Percentiles rank a stretch among this genome's conserved stretches.
These are phyloP conservation scores for Xanthorhoe designata DNA, from an alignment of 2,888 invertebrate genomes.

Conservation along the genomic window DNA sequence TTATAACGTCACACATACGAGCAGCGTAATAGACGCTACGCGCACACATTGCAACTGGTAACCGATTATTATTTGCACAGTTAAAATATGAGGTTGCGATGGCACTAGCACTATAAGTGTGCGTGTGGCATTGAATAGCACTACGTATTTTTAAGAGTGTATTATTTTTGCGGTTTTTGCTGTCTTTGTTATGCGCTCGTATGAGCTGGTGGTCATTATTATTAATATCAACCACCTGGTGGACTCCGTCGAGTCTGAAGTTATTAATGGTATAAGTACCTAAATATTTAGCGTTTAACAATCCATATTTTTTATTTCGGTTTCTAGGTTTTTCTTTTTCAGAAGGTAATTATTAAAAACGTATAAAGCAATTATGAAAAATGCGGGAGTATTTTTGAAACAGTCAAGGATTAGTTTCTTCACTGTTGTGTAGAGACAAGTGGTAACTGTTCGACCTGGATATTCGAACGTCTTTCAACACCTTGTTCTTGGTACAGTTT, in stretches of 20 bases:
- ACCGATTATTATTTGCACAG: constrained; percentile 32
- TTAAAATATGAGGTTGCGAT: constrained; percentile 33
- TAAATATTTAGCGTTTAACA: too few relatives aligned
- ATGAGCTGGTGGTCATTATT: background rate
- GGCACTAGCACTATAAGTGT: constrained; percentile 11
- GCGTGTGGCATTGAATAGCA: constrained; percentile 18
- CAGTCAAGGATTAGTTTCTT: background rate
- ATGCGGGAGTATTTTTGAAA: background rate
- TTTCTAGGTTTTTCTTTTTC: too few relatives aligned
- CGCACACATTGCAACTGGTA: constrained; percentile 28
- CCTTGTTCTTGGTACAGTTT: constrained; percentile 33
- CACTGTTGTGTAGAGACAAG: background rate
- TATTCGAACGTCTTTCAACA: constrained; percentile 19
- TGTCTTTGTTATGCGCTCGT: constrained; percentile 1
- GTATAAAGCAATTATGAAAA: too few relatives aligned
- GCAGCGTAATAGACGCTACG: constrained; percentile 23
- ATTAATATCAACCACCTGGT: too few relatives aligned
- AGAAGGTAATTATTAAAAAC: too few relatives aligned
- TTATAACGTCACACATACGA: constrained; percentile 45
- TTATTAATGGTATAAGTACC: too few relatives aligned
- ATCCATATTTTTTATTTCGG: too few relatives aligned
- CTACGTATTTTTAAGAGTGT: constrained; percentile 2
- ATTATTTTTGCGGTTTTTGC: constrained; percentile 17
- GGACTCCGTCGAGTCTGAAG: too few relatives aligned
- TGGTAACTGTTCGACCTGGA: constrained; percentile 20